phyloP scores from a whole-genome alignment of 2,797 vertebrate species.

The Decapterus maruadsi region DNA sequence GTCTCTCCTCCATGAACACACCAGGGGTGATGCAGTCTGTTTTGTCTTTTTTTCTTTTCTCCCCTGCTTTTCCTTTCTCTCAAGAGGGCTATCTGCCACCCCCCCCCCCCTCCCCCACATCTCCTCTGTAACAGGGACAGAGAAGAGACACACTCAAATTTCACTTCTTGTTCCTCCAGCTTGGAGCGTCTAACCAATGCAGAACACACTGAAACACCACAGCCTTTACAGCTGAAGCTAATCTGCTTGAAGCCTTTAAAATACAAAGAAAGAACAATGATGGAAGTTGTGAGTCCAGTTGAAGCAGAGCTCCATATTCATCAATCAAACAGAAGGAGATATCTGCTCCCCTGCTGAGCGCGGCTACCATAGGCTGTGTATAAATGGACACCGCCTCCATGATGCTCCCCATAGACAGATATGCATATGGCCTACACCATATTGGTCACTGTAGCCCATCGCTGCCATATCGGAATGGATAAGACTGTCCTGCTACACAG shows the following conservation, averaged over 20 bases:
- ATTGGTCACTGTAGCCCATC: too few species aligned
- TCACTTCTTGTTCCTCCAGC: conserved; percentile 9
- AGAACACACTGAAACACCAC: background rate
- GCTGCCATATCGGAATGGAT: too few species aligned
- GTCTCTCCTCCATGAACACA: conserved; percentile 30
- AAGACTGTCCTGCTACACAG: too few species aligned
- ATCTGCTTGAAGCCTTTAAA: background rate
- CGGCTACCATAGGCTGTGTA: background rate
- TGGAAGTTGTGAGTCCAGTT: background rate
- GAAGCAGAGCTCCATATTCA: background rate
- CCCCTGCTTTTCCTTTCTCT: background rate
- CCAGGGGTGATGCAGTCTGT: conserved; percentile 35
- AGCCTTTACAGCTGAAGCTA: background rate
- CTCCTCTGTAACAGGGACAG: conserved; percentile 3
- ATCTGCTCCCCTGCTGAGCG: too few species aligned
- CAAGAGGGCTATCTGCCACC: conserved; percentile 5
- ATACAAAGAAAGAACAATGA: too few species aligned
- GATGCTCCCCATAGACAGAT: too few species aligned
- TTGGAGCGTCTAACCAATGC: background rate
- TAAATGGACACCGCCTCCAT: too few species aligned
- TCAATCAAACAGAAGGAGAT: background rate
- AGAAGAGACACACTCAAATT: background rate
- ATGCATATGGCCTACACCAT: too few species aligned
- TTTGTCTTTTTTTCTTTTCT: background rate
- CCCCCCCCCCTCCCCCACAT: conserved; percentile 29